Evolutionary conservation across 92 coral and sea anemone genomes (phyloP), one percentile per base, ranked within the genome.

Genomic region (Palythoa grandiflora): DNA sequence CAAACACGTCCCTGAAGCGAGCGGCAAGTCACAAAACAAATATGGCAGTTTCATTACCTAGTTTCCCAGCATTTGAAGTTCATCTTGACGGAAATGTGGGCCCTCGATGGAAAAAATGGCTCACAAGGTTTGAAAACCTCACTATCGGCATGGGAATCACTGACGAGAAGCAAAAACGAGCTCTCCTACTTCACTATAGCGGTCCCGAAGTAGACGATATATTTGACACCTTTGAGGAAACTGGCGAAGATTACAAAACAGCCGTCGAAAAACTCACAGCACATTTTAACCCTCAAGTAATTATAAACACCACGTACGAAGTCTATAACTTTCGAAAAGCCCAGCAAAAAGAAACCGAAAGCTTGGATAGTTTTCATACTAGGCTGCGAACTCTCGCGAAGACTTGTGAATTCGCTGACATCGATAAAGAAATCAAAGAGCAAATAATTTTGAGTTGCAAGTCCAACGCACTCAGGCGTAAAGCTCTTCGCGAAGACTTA

Each of bases 101-200:
- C 38, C 74, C 74, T 38, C 35, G 53, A 10, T 73, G 55, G 78
- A 17, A 73, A 73, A 73, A 73, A 73, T 73, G 78, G 78, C 13
- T 73, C 13, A 15, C 35, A 73, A 44, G 78, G n/a, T 3, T 73
- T 10, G 78, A 73, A 73, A 16, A 20, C 2, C 54, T 73, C 53
- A 8, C 50, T 17, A 10, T 44, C 1, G 9, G 77, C 35, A 2
- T 73, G 4, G 50, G n/a, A 47, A 3, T 73, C 35, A 17, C 11
- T 5, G 78, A 73, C 15, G 2, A 6, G 17, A 73, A 6, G 7
- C 78, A 17, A 73, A 73, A 73, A 28, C 78, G 78, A 5, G 78
- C 78, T 16, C 13, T 73, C 10, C 36, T 73, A 50, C 13, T 73
- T 8, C 78, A 73, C 78, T 73, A 73, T 17, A 50, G 52, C 35